These are phyloP conservation scores for Peromyscus melanophrys DNA, from an alignment of 2,797 vertebrate species.

Conservation along the genomic window DNA sequence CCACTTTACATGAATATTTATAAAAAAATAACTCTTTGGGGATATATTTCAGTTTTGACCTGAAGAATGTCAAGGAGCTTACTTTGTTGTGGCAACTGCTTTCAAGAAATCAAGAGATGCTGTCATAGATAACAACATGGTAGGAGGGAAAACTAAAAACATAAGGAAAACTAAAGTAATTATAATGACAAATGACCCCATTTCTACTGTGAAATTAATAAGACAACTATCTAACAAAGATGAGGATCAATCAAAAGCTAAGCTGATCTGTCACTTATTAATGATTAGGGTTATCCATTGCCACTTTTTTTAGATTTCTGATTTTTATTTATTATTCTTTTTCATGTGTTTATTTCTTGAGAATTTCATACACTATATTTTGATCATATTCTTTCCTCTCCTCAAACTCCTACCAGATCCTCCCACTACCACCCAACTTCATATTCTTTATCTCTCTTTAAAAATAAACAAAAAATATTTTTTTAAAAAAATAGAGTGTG, in stretches of 20 bases:
- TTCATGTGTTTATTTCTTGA: not conserved
- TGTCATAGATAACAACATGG: not conserved
- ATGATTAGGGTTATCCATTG: not conserved
- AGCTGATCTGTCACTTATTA: too few species aligned
- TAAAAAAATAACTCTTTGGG: not conserved
- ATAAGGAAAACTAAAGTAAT: not conserved
- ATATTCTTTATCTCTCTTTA: too few species aligned
- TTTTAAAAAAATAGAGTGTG: not conserved
- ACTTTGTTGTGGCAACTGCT: not conserved
- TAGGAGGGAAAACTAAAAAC: not conserved
- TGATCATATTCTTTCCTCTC: not conserved
- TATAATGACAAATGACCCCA: not conserved
- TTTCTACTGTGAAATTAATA: not conserved
- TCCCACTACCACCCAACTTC: not conserved
- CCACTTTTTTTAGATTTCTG: not conserved
- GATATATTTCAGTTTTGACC: not conserved
- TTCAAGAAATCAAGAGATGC: not conserved
- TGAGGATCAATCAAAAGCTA: not conserved
- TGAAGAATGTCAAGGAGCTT: not conserved
- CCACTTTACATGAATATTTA: not conserved
- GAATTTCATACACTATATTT: not conserved
- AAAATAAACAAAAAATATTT: not conserved
- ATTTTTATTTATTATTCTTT: not conserved
- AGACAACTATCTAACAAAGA: not conserved
- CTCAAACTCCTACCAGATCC: not conserved